These are phyloP conservation scores for Axinella damicornis DNA, from an alignment of 37 sponge, comb jelly and placozoan species.

Conservation along the genomic window DNA sequence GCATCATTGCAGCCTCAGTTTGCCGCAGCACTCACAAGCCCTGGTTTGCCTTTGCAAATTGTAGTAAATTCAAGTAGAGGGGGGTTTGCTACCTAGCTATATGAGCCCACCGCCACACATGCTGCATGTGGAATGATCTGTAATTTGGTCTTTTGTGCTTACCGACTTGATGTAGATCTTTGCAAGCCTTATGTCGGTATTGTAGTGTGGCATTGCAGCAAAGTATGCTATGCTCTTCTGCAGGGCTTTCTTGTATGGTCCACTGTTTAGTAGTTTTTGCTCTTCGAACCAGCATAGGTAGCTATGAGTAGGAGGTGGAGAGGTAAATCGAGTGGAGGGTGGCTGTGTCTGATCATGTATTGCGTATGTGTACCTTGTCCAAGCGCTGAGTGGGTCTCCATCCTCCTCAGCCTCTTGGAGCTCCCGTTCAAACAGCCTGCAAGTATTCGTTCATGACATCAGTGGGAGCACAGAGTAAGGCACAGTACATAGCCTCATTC, in stretches of 20 bases:
- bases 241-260: neutral
- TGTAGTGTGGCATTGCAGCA: neutral
- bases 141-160: neutral
- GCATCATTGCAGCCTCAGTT: no score
- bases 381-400: conserved; percentile 5
- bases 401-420: neutral
- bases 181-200: conserved; percentile 19
- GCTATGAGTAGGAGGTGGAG: neutral
- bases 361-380: neutral
- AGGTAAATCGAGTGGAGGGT: no score
- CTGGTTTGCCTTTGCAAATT: no score
- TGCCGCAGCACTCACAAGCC: no score
- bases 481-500: no score
- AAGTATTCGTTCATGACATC: no score
- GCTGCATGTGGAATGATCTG: no score
- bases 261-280: neutral
- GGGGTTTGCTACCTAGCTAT: no score
- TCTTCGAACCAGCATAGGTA: conserved; percentile 20
- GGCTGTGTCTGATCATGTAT: no score
- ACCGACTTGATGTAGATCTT: conserved; percentile 32
- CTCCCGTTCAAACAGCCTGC: conserved; percentile 6
- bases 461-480: no score
- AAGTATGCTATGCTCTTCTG: conserved; percentile 18
- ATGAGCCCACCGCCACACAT: no score
- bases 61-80: no score